Base-by-base conservation (phyloP, 2,888 invertebrate species). In the Biston betularia region DNA sequence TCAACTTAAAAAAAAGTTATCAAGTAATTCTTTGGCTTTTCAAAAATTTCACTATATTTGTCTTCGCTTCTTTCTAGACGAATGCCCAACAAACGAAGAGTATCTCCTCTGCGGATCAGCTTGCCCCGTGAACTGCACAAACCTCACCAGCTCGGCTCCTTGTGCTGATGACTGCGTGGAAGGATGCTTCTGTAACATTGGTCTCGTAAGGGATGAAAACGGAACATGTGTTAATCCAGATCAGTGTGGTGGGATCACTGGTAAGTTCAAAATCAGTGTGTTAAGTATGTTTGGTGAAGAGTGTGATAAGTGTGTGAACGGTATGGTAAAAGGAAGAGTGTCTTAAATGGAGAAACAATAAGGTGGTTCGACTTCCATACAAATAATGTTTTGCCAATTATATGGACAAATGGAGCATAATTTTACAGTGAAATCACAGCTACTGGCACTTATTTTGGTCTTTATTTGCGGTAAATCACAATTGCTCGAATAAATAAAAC, bases 151-250 rank as follows among this genome's bases (percentile, higher is more conserved):
- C 1, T 86, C 87, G 0, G 82, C 85, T 4, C 67, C 72, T 24
- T 93, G 93, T 61, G 67, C 78, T 0, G 86, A 86, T 0, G 86
- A 88, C 45, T 93, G 93, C 57, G 78, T 84, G 0, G 89, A 92
- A 42, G 93, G 93, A 0, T 93, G 93, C 79, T 93, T 92, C 85
- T 93, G 93, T 70, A 86, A 85, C 64, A 63, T 85, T 0, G 93
- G 91, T 0, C 90, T 79, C 71, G 78, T 93, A 72, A 85, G 92
- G 58, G 78, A 87, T 11, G 88, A 88, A 0, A 92, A 89, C n/a
- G 89, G 86, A 0, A 88, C 87, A 0, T 93, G 93, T 63, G 89
- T 93, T 4, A 83, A 73, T 1, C 81, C 82, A 66, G 88, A 89
- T 11, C 76, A 85, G 56, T 93, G 93, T 70, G 83, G 88, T 88